Evolutionary conservation across 2,888 invertebrate species (phyloP).

Genomic region (Erebia epiphron): DNA sequence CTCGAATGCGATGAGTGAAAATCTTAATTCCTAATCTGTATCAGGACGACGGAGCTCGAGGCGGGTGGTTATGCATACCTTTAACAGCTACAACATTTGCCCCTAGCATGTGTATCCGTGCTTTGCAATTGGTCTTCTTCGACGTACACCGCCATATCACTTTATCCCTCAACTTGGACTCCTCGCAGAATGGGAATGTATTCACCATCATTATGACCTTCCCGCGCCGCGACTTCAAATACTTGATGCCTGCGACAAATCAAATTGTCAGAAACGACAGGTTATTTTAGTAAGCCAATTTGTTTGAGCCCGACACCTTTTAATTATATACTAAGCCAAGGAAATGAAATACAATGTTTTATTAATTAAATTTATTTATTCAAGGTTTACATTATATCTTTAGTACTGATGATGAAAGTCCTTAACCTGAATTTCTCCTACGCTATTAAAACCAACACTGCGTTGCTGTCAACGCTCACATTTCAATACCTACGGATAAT

Average conservation of each 20-base stretch:
- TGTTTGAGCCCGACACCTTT: constrained; percentile 34
- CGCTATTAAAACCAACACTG: no score
- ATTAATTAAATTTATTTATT: neutral
- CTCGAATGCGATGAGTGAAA: no score
- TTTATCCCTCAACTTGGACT: constrained; percentile 77
- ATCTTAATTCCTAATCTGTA: constrained; percentile 27
- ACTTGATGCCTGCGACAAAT: constrained; percentile 76
- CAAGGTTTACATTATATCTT: neutral
- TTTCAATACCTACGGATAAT: no score
- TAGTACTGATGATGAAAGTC: no score
- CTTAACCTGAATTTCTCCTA: no score
- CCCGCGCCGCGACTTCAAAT: constrained; percentile 78
- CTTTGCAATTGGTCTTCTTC: constrained; percentile 80
- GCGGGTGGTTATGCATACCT: constrained; percentile 80
- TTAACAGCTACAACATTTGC: constrained; percentile 77
- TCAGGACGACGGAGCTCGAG: constrained; percentile 63
- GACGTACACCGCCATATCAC: constrained; percentile 81
- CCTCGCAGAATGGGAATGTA: constrained; percentile 80
- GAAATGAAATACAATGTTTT: neutral
- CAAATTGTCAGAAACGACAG: constrained; percentile 53
- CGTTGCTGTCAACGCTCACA: no score
- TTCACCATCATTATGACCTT: constrained; percentile 82
- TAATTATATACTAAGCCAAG: neutral
- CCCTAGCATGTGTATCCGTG: constrained; percentile 78
- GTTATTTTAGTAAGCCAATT: constrained; percentile 10